phyloP scores from a whole-genome alignment of 2,888 invertebrate genomes.

The Amblyteles armatorius region DNA sequence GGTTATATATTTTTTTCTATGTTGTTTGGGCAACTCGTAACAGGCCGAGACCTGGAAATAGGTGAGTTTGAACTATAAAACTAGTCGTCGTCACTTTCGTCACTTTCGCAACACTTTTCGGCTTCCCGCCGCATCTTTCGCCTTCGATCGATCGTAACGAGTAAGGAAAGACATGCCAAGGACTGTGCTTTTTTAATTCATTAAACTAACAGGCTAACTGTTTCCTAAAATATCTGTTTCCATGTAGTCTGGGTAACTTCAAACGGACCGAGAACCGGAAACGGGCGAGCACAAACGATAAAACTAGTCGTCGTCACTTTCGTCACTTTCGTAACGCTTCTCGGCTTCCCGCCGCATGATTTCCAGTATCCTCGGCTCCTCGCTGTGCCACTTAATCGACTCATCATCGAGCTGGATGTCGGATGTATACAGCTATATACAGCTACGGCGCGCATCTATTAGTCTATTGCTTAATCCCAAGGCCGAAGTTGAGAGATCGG shows the following conservation, averaged over 20 bases:
- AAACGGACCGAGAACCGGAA: neutral
- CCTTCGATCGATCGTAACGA: too few relatives aligned
- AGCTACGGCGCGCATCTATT: slow-evolving; percentile 11
- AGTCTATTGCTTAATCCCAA: slow-evolving; percentile 33
- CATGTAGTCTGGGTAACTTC: neutral
- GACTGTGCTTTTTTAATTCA: neutral
- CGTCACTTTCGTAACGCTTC: slow-evolving; percentile 7
- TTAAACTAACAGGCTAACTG: neutral
- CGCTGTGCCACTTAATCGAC: slow-evolving; percentile 12
- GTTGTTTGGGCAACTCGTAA: neutral
- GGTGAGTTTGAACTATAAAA: neutral
- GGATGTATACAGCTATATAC: neutral
- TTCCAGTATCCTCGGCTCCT: neutral
- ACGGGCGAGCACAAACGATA: neutral
- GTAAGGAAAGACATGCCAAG: neutral
- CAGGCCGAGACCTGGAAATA: neutral
- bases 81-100: too few relatives aligned
- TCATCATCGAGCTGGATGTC: neutral
- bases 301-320: slow-evolving; percentile 3
- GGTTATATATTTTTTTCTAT: neutral
- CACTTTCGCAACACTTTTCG: neutral
- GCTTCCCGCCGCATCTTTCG: too few relatives aligned
- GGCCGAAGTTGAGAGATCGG: slow-evolving; percentile 1
- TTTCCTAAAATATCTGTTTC: neutral
- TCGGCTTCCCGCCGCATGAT: neutral